phyloP scores from a whole-genome alignment of 2,113 vertebrate genomes.

The Ia io region DNA sequence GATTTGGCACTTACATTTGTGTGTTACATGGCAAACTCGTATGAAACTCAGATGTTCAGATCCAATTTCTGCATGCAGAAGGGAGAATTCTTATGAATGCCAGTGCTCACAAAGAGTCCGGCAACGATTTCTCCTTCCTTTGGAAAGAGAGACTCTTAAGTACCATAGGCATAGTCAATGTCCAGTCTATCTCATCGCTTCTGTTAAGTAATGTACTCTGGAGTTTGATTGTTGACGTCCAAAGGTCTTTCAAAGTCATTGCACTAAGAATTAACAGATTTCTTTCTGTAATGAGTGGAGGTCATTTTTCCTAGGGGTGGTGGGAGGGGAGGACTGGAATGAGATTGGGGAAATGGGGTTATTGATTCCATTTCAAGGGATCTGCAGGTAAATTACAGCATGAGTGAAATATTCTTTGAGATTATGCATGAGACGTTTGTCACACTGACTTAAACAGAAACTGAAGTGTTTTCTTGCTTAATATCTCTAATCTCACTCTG shows the following conservation, averaged over 20 bases:
- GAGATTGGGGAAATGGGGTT: background rate
- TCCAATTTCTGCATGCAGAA: background rate
- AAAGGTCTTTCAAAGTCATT: constrained; percentile 19
- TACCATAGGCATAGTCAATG: background rate
- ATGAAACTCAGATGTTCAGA: background rate
- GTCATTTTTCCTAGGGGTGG: background rate
- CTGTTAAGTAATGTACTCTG: background rate
- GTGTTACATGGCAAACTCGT: background rate
- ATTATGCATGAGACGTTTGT: background rate
- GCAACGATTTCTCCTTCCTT: background rate
- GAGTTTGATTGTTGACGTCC: background rate
- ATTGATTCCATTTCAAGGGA: background rate
- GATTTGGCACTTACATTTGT: background rate
- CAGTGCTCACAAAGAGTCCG: background rate
- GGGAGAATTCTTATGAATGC: background rate
- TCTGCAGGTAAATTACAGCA: background rate
- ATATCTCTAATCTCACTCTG: background rate
- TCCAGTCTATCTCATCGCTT: background rate
- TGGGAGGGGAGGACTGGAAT: background rate
- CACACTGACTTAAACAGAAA: background rate
- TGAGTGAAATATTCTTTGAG: background rate
- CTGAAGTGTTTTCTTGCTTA: background rate
- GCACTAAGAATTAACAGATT: background rate
- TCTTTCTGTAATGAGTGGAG: background rate
- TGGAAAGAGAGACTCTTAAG: background rate